These are phyloP conservation scores for Pangasianodon gigas DNA, from an alignment of 2,113 vertebrate species.

Conservation along the genomic window DNA sequence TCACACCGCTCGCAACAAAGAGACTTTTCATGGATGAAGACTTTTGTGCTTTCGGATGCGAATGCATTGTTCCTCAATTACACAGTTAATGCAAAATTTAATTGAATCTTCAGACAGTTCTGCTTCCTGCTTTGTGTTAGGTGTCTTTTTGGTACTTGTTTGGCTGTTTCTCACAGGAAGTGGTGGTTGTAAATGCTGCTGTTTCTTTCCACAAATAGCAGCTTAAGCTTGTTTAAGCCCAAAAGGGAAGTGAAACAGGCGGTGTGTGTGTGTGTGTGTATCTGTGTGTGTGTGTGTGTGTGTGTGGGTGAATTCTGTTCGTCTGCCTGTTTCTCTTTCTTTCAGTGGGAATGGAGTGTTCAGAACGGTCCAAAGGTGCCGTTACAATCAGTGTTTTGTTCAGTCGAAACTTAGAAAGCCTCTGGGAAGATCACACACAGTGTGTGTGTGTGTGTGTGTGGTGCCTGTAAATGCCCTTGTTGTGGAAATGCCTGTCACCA, in stretches of 20 bases:
- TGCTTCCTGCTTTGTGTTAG: background rate
- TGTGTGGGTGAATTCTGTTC: conserved; percentile 18
- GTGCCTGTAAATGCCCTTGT: conserved; percentile 6
- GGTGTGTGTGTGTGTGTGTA: conserved; percentile 4
- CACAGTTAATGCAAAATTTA: background rate
- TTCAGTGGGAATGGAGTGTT: conserved; percentile 15
- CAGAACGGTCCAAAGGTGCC: conserved; percentile 2
- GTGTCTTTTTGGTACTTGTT: background rate
- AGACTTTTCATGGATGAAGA: conserved; percentile 2
- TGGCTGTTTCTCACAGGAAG: background rate
- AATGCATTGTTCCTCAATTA: conserved; percentile 1
- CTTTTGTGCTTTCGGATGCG: background rate
- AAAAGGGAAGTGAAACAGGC: background rate
- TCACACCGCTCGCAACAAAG: conserved; percentile 24
- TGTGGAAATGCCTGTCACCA: conserved; percentile 28
- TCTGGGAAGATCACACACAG: background rate
- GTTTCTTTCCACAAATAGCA: conserved; percentile 22
- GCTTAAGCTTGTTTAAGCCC: conserved; percentile 20
- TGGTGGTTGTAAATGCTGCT: background rate
- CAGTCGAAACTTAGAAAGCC: conserved; percentile 23
- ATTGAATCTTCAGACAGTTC: background rate
- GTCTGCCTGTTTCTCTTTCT: conserved; percentile 19
- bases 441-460: conserved; percentile 22
- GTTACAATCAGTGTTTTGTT: conserved; percentile 33
- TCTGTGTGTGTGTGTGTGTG: background rate